Percentiles rank a stretch among this genome's conserved stretches.
Evolutionary conservation across 2,113 vertebrate genomes (phyloP).

Genomic region (Orcinus orca): DNA sequence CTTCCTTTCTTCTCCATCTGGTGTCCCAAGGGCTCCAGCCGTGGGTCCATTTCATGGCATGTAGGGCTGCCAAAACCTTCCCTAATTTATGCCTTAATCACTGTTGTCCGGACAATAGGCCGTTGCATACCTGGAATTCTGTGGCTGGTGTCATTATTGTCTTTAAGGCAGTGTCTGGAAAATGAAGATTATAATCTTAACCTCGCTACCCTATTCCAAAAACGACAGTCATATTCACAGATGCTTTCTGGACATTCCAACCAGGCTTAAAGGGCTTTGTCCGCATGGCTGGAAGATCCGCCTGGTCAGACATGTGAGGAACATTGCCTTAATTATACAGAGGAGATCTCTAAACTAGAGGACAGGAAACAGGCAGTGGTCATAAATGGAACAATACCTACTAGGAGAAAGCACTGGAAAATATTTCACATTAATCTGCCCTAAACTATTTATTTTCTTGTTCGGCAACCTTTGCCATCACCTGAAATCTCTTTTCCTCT

Average conservation of each 20-base stretch:
- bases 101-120: background rate
- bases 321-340: conserved; percentile 48
- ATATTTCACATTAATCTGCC: background rate
- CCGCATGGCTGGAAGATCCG: background rate
- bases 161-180: background rate
- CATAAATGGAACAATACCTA: conserved; percentile 57
- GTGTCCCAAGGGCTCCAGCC: background rate
- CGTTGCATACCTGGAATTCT: background rate
- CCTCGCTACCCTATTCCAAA: background rate
- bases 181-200: background rate
- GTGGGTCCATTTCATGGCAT: background rate
- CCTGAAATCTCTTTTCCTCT: background rate
- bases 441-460: conserved; percentile 48
- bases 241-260: background rate
- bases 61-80: background rate
- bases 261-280: background rate
- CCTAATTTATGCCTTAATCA: background rate
- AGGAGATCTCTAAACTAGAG: conserved; percentile 65
- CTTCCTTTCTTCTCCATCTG: background rate
- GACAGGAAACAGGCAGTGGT: conserved; percentile 61
- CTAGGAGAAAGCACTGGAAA: conserved; percentile 63
- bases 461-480: conserved; percentile 37
- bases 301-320: background rate
- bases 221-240: background rate
- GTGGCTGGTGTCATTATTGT: background rate